These are phyloP conservation scores for Gandaritis pyraliata DNA, from an alignment of 2,888 invertebrate species.

Conservation along the genomic window DNA sequence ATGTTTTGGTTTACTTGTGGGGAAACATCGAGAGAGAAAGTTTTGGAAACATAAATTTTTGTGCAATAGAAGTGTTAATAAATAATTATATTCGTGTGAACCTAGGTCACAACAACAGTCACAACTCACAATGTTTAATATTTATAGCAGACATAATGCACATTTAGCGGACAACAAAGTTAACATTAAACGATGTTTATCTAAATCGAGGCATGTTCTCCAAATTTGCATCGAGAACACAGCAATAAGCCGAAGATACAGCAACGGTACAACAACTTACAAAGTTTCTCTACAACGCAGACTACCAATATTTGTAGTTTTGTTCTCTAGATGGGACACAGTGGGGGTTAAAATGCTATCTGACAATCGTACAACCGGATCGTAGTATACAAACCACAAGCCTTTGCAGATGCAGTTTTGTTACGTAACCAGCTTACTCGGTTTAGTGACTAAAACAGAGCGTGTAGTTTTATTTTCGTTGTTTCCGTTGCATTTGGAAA, in stretches of 20 bases:
- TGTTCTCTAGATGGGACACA: slow-evolving; percentile 56
- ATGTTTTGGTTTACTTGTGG: no score
- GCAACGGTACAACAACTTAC: slow-evolving; percentile 30
- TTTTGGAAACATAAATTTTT: no score
- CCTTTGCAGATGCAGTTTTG: slow-evolving; percentile 49
- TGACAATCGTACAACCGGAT: slow-evolving; percentile 60
- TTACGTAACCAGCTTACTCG: slow-evolving; percentile 42
- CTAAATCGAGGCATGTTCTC: slow-evolving; percentile 15
- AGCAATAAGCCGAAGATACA: slow-evolving; percentile 17
- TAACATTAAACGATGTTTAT: slow-evolving; percentile 14
- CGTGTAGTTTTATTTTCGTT: slow-evolving; percentile 41
- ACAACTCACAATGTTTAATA: no score
- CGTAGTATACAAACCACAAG: slow-evolving; percentile 50
- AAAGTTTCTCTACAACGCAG: slow-evolving; percentile 29
- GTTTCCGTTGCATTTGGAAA: slow-evolving; percentile 36
- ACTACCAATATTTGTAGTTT: slow-evolving; percentile 47
- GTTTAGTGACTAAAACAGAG: slow-evolving; percentile 32
- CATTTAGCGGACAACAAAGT: slow-evolving; percentile 2
- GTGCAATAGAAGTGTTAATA: no score
- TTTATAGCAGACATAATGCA: neutral
- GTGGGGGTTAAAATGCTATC: slow-evolving; percentile 66
- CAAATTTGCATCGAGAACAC: slow-evolving; percentile 24
- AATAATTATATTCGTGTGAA: no score
- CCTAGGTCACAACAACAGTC: neutral
- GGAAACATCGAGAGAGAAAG: no score